A percentile compares a stretch with the other conserved stretches of the same genome.
These are phyloP conservation scores for Salticus scenicus DNA, from an alignment of 2,888 invertebrate species.

Conservation along the genomic window DNA sequence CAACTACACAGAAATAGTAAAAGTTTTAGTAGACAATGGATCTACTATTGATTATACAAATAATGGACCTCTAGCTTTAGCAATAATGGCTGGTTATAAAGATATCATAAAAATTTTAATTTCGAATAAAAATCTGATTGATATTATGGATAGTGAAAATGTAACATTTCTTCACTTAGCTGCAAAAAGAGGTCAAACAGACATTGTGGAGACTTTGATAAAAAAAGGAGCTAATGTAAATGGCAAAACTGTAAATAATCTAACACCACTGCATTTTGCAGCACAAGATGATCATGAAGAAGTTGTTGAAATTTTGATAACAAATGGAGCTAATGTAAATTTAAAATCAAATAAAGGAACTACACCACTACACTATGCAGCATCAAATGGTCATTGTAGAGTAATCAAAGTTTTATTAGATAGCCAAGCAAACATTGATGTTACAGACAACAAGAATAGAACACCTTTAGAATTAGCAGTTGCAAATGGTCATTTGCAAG, in stretches of 20 bases:
- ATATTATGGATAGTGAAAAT: slow-evolving; percentile 74
- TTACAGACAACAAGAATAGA: slow-evolving; percentile 4
- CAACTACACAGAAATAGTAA: slow-evolving; percentile 72
- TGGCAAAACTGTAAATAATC: slow-evolving; percentile 81
- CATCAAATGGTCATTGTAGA: neutral
- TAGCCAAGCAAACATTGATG: slow-evolving; percentile 21
- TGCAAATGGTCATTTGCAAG: neutral
- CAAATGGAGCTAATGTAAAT: slow-evolving; percentile 19
- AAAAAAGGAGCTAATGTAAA: neutral
- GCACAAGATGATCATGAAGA: slow-evolving; percentile 82
- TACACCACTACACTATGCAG: slow-evolving; percentile 10
- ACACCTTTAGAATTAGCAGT: slow-evolving; percentile 33
- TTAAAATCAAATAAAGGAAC: neutral
- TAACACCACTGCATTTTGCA: slow-evolving; percentile 85
- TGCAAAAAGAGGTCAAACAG: slow-evolving; percentile 17
- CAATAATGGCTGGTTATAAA: neutral
- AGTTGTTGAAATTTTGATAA: slow-evolving; percentile 76
- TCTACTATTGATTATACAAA: slow-evolving; percentile 76
- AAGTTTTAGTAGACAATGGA: slow-evolving; percentile 79
- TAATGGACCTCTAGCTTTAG: neutral
- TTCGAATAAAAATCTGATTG: slow-evolving; percentile 85
- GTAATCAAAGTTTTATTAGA: slow-evolving; percentile 19
- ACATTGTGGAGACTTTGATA: slow-evolving; percentile 15
- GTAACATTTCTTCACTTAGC: slow-evolving; percentile 3
- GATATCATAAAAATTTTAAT: slow-evolving; percentile 77